phyloP scores from a whole-genome alignment of 2,797 vertebrate species.

The Momotus momota region DNA sequence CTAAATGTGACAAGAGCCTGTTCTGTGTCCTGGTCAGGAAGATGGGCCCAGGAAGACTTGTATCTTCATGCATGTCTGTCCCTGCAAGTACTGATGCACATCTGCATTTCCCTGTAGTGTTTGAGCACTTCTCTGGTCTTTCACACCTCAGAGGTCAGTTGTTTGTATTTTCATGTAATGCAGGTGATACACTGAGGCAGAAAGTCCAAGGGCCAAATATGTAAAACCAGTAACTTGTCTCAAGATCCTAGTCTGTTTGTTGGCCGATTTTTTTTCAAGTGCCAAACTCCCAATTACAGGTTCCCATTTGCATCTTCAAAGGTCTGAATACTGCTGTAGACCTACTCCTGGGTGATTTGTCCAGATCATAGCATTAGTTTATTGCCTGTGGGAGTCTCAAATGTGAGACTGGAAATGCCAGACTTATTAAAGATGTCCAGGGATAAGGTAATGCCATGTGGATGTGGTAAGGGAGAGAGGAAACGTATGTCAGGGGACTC shows the following conservation, averaged over 20 bases:
- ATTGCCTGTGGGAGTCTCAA: background rate
- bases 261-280: background rate
- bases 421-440: background rate
- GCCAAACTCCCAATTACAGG: background rate
- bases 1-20: background rate
- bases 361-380: background rate
- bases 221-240: background rate
- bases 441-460: background rate
- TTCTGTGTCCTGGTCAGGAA: background rate
- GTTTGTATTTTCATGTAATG: background rate
- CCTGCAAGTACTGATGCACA: background rate
- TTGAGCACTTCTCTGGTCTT: background rate
- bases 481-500: background rate
- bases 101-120: rapidly evolving
- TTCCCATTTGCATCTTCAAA: background rate
- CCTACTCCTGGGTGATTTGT: background rate
- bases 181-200: background rate
- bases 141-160: background rate
- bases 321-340: background rate
- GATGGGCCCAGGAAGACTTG: no score
- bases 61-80: rapidly evolving
- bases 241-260: background rate
- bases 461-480: background rate
- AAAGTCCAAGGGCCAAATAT: background rate
- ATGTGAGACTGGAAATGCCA: background rate